A percentile compares a stretch with the other conserved stretches of the same genome.
Evolutionary conservation across 2,888 invertebrate genomes (phyloP).

Genomic region (Callosobruchus maculatus): DNA sequence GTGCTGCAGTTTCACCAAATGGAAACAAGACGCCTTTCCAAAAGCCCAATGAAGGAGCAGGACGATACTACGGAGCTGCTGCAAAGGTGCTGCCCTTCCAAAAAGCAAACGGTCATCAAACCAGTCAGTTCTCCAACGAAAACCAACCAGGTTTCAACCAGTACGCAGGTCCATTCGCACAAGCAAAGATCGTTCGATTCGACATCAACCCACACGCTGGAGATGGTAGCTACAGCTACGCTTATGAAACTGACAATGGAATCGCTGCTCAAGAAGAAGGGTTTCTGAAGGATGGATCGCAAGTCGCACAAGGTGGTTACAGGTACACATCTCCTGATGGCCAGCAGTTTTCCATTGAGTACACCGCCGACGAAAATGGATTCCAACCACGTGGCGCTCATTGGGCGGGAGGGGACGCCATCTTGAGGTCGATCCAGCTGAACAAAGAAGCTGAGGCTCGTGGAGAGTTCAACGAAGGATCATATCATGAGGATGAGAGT

Average conservation of each 20-base stretch:
- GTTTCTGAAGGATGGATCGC: slow-evolving; percentile 16
- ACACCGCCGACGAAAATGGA: slow-evolving; percentile 57
- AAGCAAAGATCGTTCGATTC: slow-evolving; percentile 12
- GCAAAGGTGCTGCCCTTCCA: background rate
- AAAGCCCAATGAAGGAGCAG: background rate
- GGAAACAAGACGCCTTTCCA: background rate
- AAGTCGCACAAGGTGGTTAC: slow-evolving; percentile 23
- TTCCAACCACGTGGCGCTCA: slow-evolving; percentile 56
- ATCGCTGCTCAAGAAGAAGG: slow-evolving; percentile 29
- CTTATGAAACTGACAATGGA: slow-evolving; percentile 31
- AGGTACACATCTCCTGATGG: slow-evolving; percentile 38
- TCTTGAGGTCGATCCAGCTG: slow-evolving; percentile 44
- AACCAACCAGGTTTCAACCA: background rate
- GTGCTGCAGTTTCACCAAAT: background rate
- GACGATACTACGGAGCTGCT: background rate
- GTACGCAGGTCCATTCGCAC: background rate
- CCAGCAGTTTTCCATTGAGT: slow-evolving; percentile 32
- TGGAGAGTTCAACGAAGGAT: slow-evolving; percentile 22
- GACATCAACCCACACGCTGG: slow-evolving; percentile 26
- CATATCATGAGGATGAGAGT: slow-evolving; percentile 17
- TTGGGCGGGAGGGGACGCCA: slow-evolving; percentile 57
- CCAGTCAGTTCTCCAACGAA: background rate
- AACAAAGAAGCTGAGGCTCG: slow-evolving; percentile 27
- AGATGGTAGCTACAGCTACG: slow-evolving; percentile 29
- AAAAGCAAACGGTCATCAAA: background rate